Conservation (phyloP, 2,113 vertebrate genomes). For the Pandion haliaetus region DNA sequence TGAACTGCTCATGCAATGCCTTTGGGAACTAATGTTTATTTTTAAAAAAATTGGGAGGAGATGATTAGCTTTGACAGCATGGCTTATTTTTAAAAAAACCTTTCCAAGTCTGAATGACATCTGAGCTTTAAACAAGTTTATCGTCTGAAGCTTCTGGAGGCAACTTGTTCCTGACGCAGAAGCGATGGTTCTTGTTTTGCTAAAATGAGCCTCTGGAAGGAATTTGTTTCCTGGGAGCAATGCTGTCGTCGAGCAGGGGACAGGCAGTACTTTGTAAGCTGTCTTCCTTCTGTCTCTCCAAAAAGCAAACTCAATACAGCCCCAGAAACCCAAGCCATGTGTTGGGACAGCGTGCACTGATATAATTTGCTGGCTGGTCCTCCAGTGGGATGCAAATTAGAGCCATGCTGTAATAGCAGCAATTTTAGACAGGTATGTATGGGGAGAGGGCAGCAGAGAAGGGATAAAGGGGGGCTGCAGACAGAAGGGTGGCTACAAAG, state of each 20-base stretch:
- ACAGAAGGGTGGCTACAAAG: not conserved
- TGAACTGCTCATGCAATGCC: not conserved
- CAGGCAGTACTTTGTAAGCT: not conserved
- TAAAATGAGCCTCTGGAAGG: not conserved
- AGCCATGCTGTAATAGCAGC: not conserved
- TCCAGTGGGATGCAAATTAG: not conserved
- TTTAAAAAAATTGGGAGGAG: too few relatives aligned
- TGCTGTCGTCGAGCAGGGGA: not conserved
- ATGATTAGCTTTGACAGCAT: not conserved
- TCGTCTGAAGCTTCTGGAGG: not conserved
- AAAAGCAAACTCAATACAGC: not conserved
- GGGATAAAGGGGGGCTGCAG: not conserved
- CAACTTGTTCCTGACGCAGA: not conserved
- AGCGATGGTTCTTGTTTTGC: not conserved
- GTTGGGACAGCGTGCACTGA: not conserved
- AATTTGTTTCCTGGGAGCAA: not conserved
- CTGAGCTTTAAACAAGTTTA: not conserved
- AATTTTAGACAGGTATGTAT: too few relatives aligned
- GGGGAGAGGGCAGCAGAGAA: not conserved
- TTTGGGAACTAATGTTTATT: not conserved
- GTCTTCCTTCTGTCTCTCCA: not conserved
- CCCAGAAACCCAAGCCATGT: not conserved
- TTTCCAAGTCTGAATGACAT: not conserved
- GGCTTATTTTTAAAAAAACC: not conserved
- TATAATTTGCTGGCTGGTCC: too few relatives aligned